Evolutionary conservation across 2,797 vertebrate genomes (phyloP).

Genomic region (Spheniscus humboldti): DNA sequence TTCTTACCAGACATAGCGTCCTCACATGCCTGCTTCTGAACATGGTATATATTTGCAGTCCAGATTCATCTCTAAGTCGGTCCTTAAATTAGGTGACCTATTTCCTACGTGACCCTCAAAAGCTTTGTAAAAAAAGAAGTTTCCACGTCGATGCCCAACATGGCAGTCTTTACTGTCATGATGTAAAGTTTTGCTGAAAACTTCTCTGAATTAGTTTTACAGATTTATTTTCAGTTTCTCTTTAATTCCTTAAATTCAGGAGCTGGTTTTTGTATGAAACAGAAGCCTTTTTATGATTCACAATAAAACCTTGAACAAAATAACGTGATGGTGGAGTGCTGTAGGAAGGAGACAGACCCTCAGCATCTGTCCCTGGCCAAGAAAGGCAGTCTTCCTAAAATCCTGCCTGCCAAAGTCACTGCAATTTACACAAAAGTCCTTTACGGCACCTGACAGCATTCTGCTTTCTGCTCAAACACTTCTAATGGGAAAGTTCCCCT

Average conservation of each 20-base stretch:
- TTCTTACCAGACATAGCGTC: background rate
- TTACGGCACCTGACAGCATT: background rate
- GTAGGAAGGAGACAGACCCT: background rate
- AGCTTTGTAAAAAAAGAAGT: background rate
- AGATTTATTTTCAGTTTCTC: background rate
- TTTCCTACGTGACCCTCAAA: background rate
- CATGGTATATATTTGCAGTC: background rate
- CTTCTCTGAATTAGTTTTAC: background rate
- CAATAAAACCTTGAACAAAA: background rate
- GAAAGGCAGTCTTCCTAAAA: background rate
- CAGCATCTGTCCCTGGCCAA: background rate
- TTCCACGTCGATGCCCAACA: background rate
- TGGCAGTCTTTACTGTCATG: background rate
- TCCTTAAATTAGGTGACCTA: background rate
- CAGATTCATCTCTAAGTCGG: background rate
- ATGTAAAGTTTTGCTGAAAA: background rate
- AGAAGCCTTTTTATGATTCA: background rate
- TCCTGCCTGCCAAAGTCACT: background rate
- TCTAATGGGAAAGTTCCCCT: background rate
- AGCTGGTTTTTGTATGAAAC: background rate
- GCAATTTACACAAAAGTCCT: background rate
- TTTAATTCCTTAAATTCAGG: background rate
- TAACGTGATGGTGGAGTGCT: accelerated
- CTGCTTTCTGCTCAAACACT: background rate
- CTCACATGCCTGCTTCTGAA: background rate